Evolutionary conservation across 2,113 vertebrate genomes (phyloP), one percentile per base, ranked within the genome.

Genomic region (Cryptotis parvus): DNA sequence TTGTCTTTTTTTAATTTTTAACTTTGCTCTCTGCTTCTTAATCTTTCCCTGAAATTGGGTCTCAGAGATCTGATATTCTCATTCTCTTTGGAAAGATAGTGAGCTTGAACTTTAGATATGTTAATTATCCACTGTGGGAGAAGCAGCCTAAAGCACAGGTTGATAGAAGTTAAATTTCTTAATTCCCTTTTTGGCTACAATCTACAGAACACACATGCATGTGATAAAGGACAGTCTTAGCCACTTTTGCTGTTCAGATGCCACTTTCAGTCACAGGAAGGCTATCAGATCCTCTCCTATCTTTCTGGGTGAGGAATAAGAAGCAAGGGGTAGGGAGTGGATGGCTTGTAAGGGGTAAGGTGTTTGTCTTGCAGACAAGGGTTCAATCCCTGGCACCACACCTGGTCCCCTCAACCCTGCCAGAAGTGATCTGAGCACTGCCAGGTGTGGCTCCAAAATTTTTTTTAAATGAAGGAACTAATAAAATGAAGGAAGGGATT

Each of bases 11-110:
- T 49, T 49, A 49, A 49, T 49, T 49, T 49, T 58, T 58, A 58
- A 58, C 52, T 55, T 55, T 55, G 15, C 68, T 22, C 85, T 79
- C 77, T 78, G 76, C 41, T 93, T 80, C 61, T 75, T 88, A 89
- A 94, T 86, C 69, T 78, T 55, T 65, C 85, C 84, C 82, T 94
- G 68, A 90, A 91, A 89, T 81, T 74, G 37, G 55, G n/a, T 77
- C 69, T 85, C 45, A 37, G 37, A 79, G 74, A 79, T 84, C 87
- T 26, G 31, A 31, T 78, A 26, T n/a, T 41, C 45, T 87, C 61
- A 49, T 93, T 37, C 55, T 75, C 43, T 15, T 2, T 81, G 58
- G 84, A 20, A 80, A 61, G 65, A 85, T 81, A 75, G 75, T 0
- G 15, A 79, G 55, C 49, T 87, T 76, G 16, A 87, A 75, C 52